Base-by-base conservation (phyloP, 2,113 vertebrate genomes). In the Anarrhichthys ocellatus region DNA sequence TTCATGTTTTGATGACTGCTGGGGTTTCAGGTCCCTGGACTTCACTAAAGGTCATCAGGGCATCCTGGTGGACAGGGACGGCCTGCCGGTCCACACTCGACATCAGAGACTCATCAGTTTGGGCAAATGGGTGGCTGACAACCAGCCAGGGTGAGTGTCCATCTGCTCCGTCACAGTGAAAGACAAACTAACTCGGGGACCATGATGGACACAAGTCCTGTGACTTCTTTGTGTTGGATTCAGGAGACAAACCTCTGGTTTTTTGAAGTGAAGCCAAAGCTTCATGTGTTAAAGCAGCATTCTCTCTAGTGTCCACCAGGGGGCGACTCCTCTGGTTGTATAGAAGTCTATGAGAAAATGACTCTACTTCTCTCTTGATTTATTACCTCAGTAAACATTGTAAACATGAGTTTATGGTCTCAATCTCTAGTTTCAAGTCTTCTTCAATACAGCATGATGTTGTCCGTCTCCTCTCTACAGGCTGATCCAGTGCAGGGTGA, bases 31-130 rank as follows among this genome's bases (percentile, higher is more conserved):
- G 95, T 96, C 96, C 75, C 94, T 99, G 92, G 98, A 99, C 96
- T 99, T 99, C 94, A 98, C 97, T 58, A 98, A 97, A 95, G 98
- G 98, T 58, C 98, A 99, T 86, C 98, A 99, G 91, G 97, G 97
- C 64, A 95, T 99, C 82, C 95, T 96, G 85, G 96, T 96, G 90
- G 97, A 97, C 91, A 95, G 96, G 79, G 97, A 97, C 46, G 96
- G 96, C 1, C 95, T 96, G 22, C 96, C 97, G 0, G 82, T 95
- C n/a, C 94, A 94, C n/a, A 95, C 97, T 65, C 93, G 98, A 3
- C 96, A 98, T 10, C 97, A 99, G 88, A 95, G 98, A 11, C 95
- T 99, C 77, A 93, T 98, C 84, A 95, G 94, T 76, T 87, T 97
- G 82, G 98, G 98, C 38, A 98, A 97, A 75, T 99, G 98, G 98